phyloP scores from a whole-genome alignment of 2,888 invertebrate genomes.

The Priocnemis perturbator region DNA sequence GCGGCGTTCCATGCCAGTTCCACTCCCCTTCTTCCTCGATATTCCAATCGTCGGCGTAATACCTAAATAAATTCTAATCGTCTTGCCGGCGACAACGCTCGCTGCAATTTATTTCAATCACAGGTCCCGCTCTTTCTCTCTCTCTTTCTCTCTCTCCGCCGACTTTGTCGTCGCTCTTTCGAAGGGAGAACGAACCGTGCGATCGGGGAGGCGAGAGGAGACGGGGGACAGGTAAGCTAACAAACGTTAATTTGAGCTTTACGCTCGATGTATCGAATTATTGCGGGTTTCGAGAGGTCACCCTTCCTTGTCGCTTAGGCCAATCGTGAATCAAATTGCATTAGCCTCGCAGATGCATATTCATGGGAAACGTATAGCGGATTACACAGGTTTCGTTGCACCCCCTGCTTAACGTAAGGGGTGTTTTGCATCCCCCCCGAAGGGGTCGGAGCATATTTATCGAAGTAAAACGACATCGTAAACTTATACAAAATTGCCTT shows the following conservation, averaged over 20 bases:
- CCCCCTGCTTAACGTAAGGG: slow-evolving; percentile 55
- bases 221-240: slow-evolving; percentile 51
- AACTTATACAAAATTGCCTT: slow-evolving; percentile 46
- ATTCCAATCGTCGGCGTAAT: neutral
- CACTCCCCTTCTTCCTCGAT: neutral
- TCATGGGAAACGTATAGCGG: slow-evolving; percentile 72
- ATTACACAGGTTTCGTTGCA: slow-evolving; percentile 68
- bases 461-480: slow-evolving; percentile 58
- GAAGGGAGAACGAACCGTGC: neutral
- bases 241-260: slow-evolving; percentile 59
- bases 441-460: slow-evolving; percentile 61
- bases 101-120: slow-evolving; percentile 48
- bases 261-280: slow-evolving; percentile 62
- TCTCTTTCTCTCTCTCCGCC: slow-evolving; percentile 9
- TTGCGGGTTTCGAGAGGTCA: slow-evolving; percentile 52
- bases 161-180: too few relatives aligned
- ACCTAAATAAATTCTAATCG: slow-evolving; percentile 27
- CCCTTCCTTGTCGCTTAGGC: slow-evolving; percentile 50
- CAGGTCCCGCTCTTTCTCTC: neutral
- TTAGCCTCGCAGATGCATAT: slow-evolving; percentile 72
- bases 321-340: slow-evolving; percentile 72
- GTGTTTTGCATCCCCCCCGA: slow-evolving; percentile 55
- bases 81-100: slow-evolving; percentile 19
- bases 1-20: too few relatives aligned
- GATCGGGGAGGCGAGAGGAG: slow-evolving; percentile 2